Base-by-base conservation (phyloP, 1,140 invertebrate species). In the Elysia chlorotica region DNA sequence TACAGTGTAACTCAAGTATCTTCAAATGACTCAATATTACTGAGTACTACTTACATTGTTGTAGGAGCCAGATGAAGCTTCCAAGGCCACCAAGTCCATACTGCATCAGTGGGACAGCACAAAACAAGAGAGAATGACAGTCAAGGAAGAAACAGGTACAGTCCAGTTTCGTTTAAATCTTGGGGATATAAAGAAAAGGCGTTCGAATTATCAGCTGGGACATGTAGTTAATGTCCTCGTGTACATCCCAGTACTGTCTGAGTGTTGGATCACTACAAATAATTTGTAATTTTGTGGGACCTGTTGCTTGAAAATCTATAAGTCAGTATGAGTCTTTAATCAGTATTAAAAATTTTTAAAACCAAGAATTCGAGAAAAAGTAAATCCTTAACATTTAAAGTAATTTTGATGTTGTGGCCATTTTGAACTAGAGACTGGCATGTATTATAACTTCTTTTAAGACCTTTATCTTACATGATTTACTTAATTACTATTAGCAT, bases 31-130 rank as follows among this genome's bases (percentile, higher is more conserved):
- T 6, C 31, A 10, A 10, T 14, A n/a, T 10, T 48, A 14, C 10
- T 48, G 41, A 48, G 41, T 48, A 14, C 10, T 48, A n/a, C 41
- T 48, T n/a, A 19, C 37, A 67, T n/a, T n/a, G n/a, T n/a, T n/a
- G n/a, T n/a, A n/a, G 65, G 65, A 67, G 17, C 48, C 65, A 23
- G 65, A 54, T 33, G 19, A 35, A 19, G 65, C 65, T 36, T 21
- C 2, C 3, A 28, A 67, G 14, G 25, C 56, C 1, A 54, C 28
- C 48, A 31, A 14, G 33, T 31, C 65, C 65, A 67, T 67, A n/a
- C n/a, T 67, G 0, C 21, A 6, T 4, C 65, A 67, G 65, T 67
- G 65, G 65, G 25, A 31, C 33, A n/a, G 48, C 48, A 19, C 2
- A 56, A n/a, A 31, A 5, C n/a, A 33, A 48, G n/a, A 54, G 36